Base-by-base conservation (phyloP, 2,113 vertebrate genomes). In the Scytalopus superciliaris region DNA sequence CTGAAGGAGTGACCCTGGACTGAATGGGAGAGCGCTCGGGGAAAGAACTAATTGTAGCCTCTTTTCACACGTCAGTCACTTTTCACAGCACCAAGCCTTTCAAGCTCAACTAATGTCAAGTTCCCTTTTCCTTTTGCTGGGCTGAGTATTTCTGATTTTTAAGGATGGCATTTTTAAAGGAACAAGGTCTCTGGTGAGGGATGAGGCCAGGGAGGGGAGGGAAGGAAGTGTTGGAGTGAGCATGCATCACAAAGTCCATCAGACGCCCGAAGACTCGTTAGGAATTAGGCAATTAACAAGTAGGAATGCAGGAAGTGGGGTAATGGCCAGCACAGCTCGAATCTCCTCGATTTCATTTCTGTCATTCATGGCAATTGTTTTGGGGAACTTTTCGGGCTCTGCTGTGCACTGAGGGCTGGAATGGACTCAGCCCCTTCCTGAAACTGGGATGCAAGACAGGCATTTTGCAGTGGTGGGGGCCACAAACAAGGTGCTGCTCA, bases 1-100 rank as follows among this genome's bases (percentile, higher is more conserved):
- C 97, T 94, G 97, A 94, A 97, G 97, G 97, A 97, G 97, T 97
- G 97, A 97, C 97, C 91, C 97, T 97, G 92, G 72, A 97, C 96
- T 98, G 98, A 98, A 98, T 97, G 97, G 97, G 96, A 97, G 96
- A 98, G 97, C 86, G 97, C 97, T 97, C 95, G 98, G 97, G 97
- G 98, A 97, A 98, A 98, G 98, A 98, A 98, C 98, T 98, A 98
- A 98, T 98, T 98, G 98, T 98, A 98, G 97, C 98, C 98, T 98
- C 98, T 97, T 98, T 98, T 99, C 98, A 98, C 98, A 98, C 98
- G 98, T 98, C 95, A 97, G 94, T 97, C 98, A 97, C 98, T 97
- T 98, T 97, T 96, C 97, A 97, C 97, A 97, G 97, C 97, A 97
- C 98, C 97, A 44, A 93, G 92, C 97, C 98, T 97, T 97, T 97